Conservation (phyloP, 1,140 invertebrate genomes). For the Drosophila setifemur region DNA sequence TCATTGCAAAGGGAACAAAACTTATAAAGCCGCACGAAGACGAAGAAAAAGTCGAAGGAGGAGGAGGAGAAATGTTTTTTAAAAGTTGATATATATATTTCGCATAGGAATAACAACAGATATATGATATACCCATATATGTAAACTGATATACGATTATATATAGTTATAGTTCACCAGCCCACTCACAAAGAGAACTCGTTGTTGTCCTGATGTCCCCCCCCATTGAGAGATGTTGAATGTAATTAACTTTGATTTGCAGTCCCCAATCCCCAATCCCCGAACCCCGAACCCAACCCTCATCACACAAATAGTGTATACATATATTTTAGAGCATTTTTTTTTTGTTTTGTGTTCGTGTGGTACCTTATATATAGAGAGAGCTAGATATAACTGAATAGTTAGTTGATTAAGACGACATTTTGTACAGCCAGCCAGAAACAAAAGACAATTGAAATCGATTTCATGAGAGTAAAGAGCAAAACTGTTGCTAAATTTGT, state of each 20-base stretch:
- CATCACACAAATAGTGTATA: constrained; percentile 26
- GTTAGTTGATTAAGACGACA: constrained; percentile 12
- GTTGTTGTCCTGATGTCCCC: too few species aligned
- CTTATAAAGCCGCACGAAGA: constrained; percentile 38
- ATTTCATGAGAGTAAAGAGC: neutral
- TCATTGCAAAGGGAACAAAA: constrained; percentile 73
- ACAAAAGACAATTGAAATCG: constrained; percentile 6
- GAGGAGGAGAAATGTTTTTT: constrained; percentile 44
- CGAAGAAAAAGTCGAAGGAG: too few species aligned
- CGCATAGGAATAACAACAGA: constrained; percentile 25
- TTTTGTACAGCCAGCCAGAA: constrained; percentile 54
- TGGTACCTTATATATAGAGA: constrained; percentile 7
- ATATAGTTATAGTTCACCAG: constrained; percentile 47
- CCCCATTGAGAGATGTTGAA: too few species aligned
- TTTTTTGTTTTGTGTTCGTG: constrained; percentile 22
- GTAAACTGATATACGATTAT: constrained; percentile 14
- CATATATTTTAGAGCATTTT: constrained; percentile 63
- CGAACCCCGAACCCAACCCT: too few species aligned
- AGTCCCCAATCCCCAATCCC: neutral
- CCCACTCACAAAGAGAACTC: constrained; percentile 31
- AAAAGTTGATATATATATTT: constrained; percentile 47
- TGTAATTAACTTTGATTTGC: constrained; percentile 27
- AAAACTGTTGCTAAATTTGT: neutral
- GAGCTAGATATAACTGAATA: constrained; percentile 10
- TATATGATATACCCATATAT: constrained; percentile 8